Percentiles rank a stretch among this genome's conserved stretches.
phyloP scores from a whole-genome alignment of 1,140 invertebrate species.

The Aphidius ervi region DNA sequence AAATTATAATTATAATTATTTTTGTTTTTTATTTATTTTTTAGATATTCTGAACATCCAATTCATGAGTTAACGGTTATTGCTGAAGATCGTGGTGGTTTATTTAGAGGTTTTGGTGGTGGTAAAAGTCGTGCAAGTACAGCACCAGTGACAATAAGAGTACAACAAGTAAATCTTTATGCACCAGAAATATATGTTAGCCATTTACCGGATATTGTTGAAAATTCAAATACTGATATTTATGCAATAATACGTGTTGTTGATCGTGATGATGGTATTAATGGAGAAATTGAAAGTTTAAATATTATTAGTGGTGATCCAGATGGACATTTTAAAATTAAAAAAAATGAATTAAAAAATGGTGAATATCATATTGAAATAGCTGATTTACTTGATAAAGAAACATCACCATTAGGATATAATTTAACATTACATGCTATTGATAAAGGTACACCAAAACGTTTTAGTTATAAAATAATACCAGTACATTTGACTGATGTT shows the following conservation, averaged over 20 bases:
- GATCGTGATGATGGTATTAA: slow-evolving; percentile 80
- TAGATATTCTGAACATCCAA: slow-evolving; percentile 62
- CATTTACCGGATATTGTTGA: slow-evolving; percentile 78
- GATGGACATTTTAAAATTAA: slow-evolving; percentile 78
- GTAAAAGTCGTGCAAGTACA: slow-evolving; percentile 59
- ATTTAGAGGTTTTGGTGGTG: slow-evolving; percentile 54
- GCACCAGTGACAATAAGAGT: slow-evolving; percentile 75
- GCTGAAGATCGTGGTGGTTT: slow-evolving; percentile 78
- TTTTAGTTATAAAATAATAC: slow-evolving; percentile 70
- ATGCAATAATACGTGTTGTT: slow-evolving; percentile 81
- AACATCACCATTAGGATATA: slow-evolving; percentile 73
- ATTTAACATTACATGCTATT: slow-evolving; percentile 77
- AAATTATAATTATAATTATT: not conserved
- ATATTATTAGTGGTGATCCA: slow-evolving; percentile 84
- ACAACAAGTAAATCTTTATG: slow-evolving; percentile 78
- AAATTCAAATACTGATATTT: slow-evolving; percentile 80
- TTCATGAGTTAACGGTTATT: slow-evolving; percentile 73
- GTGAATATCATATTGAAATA: slow-evolving; percentile 74
- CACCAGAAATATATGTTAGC: slow-evolving; percentile 77
- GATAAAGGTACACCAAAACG: slow-evolving; percentile 78
- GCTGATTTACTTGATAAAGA: slow-evolving; percentile 74
- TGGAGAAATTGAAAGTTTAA: slow-evolving; percentile 76
- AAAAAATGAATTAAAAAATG: slow-evolving; percentile 52
- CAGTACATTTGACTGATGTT: slow-evolving; percentile 72
- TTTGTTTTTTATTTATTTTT: slow-evolving; percentile 2